Base-by-base conservation (phyloP, 2,113 vertebrate genomes). In the Chunga burmeisteri region DNA sequence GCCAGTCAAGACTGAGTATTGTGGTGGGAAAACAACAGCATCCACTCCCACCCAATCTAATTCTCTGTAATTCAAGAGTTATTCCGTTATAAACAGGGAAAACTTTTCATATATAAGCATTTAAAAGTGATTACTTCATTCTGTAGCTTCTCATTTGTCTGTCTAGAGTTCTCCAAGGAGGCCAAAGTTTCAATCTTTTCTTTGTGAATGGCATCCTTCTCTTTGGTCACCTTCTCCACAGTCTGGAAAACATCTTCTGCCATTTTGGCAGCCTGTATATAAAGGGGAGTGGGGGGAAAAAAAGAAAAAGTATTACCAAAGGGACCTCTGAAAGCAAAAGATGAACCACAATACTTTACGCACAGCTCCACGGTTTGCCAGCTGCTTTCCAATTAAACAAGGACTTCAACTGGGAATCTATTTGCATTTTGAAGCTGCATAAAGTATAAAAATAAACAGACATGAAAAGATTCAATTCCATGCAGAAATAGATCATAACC, bases 211-310 rank as follows among this genome's bases (percentile, higher is more conserved):
- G 91, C 90, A 56, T 97, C 97, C 77, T 97, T 98, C 96, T 98
- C 98, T 91, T 97, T 98, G 88, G 98, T 98, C 95, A 99, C 97
- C 96, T 98, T 98, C 70, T 99, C 98, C 81, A 99, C 93, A 40
- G 98, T 97, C 93, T 99, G 98, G 32, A 96, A 93, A 72, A 98
- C 95, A 85, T 99, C 98, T 79, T 98, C 99, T 58, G 98, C 98
- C 29, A 97, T 96, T 93, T 99, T 98, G 81, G 97, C 89, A 55
- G 97, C 98, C 99, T 99, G 70, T 16, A 97, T 7, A 67, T 15
- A 86, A 92, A 68, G 62, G 26, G 5, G 17, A 18, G 23, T 6
- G 55, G 6, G 47, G 66, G 19, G 10, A 3, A 5, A 10, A 6
- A 22, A 55, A 52, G 34, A 40, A 7, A 11, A 38, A 8, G 22